Percentiles rank a stretch among this genome's conserved stretches.
phyloP scores from a whole-genome alignment of 1,140 invertebrate species.

The Rhagoletis zephyria region DNA sequence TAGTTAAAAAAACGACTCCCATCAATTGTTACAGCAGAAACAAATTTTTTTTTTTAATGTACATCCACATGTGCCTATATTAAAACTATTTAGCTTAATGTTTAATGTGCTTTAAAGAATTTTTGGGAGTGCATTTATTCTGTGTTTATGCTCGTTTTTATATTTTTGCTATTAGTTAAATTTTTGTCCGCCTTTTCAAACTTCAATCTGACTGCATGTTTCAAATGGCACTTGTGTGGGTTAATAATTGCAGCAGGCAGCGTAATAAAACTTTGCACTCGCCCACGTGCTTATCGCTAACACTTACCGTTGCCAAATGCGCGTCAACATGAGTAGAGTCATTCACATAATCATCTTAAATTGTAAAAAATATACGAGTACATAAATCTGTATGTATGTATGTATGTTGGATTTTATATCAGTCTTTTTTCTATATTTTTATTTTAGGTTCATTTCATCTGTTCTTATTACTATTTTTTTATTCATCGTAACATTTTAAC shows the following conservation, averaged over 20 bases:
- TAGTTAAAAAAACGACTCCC: too few relatives aligned
- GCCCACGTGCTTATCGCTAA: slow-evolving; percentile 5
- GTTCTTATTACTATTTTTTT: too few relatives aligned
- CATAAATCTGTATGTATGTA: neutral
- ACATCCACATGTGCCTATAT: too few relatives aligned
- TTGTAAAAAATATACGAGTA: neutral
- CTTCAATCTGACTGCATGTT: neutral
- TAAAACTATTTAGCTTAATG: too few relatives aligned
- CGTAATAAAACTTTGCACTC: neutral
- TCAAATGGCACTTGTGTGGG: slow-evolving; percentile 12
- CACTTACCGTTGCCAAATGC: slow-evolving; percentile 17
- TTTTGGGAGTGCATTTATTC: neutral
- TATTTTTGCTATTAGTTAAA: neutral
- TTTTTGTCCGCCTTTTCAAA: too few relatives aligned
- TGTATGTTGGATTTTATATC: neutral
- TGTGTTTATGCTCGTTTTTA: neutral
- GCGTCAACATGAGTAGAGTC: neutral
- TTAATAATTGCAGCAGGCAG: neutral
- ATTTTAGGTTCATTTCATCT: too few relatives aligned
- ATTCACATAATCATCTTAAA: neutral
- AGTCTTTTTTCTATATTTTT: neutral
- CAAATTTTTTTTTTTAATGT: too few relatives aligned
- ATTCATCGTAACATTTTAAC: too few relatives aligned
- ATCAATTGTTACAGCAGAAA: too few relatives aligned
- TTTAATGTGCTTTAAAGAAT: neutral